Conservation (phyloP, 2,113 vertebrate genomes). For the Dascyllus trimaculatus region DNA sequence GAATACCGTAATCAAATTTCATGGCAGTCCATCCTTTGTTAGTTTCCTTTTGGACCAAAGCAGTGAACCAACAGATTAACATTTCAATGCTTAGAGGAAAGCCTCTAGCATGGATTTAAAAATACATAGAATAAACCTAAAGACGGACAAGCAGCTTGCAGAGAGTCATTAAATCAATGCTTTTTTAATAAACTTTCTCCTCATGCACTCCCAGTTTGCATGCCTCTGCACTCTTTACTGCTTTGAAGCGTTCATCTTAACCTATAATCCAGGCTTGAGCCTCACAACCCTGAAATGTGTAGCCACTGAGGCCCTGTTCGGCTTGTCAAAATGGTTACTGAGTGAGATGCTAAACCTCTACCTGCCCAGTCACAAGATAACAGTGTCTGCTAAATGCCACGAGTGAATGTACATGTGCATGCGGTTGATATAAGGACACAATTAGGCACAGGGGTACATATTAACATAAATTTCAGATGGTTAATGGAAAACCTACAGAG, state of each 20-base stretch:
- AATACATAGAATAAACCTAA: not conserved
- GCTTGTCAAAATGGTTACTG: conserved; percentile 43
- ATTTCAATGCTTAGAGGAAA: not conserved
- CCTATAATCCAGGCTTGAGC: conserved; percentile 47
- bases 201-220: conserved; percentile 24
- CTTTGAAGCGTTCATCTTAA: conserved; percentile 15
- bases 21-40: not conserved
- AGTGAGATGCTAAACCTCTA: conserved; percentile 45
- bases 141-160: conserved; percentile 2
- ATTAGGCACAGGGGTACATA: conserved; percentile 34
- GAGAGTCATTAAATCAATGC: conserved; percentile 40
- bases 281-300: conserved; percentile 40
- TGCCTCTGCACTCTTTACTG: conserved; percentile 20
- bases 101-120: not conserved
- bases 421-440: conserved; percentile 25
- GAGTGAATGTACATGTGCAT: conserved; percentile 45
- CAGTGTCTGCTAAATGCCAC: conserved; percentile 49
- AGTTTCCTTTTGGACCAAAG: not conserved
- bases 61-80: not conserved
- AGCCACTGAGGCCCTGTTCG: conserved; percentile 36
- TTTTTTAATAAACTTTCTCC: conserved; percentile 45
- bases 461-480: conserved; percentile 25
- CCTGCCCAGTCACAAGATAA: conserved; percentile 43
- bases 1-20: not conserved
- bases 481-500: conserved; percentile 24